Conservation (phyloP, 2,888 invertebrate genomes). For the Campaea margaritaria region DNA sequence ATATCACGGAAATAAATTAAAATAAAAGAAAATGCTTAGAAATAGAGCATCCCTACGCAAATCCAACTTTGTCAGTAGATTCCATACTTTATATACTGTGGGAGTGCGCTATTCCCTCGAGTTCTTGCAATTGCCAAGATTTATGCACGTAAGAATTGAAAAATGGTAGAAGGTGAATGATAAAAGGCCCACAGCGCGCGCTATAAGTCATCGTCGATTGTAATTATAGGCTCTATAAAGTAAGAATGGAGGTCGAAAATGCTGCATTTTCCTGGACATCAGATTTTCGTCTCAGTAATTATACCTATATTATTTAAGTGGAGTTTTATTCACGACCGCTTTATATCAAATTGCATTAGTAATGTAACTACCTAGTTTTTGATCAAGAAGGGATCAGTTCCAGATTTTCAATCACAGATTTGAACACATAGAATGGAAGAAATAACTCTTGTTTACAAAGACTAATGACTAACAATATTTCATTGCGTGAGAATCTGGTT, state of each 20-base stretch:
- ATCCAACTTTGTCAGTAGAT: neutral
- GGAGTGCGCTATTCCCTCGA: constrained; percentile 49
- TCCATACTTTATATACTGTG: constrained; percentile 22
- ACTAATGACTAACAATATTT: neutral
- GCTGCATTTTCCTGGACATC: neutral
- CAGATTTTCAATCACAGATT: no score
- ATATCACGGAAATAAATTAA: no score
- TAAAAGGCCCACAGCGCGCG: constrained; percentile 54
- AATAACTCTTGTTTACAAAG: neutral
- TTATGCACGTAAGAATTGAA: constrained; percentile 63
- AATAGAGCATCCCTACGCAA: neutral
- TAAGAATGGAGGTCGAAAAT: neutral
- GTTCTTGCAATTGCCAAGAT: constrained; percentile 56
- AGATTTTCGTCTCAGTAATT: neutral
- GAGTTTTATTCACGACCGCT: no score
- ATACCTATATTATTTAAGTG: no score
- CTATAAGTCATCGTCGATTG: constrained; percentile 57
- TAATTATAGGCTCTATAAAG: constrained; percentile 39
- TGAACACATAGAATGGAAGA: no score
- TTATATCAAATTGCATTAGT: no score
- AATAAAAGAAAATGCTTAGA: no score
- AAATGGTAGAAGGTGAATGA: constrained; percentile 62
- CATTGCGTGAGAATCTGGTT: constrained; percentile 41
- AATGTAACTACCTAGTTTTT: no score
- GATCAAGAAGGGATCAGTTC: no score